Base-by-base conservation (phyloP, 2,113 vertebrate genomes). In the Penelope pileata region DNA sequence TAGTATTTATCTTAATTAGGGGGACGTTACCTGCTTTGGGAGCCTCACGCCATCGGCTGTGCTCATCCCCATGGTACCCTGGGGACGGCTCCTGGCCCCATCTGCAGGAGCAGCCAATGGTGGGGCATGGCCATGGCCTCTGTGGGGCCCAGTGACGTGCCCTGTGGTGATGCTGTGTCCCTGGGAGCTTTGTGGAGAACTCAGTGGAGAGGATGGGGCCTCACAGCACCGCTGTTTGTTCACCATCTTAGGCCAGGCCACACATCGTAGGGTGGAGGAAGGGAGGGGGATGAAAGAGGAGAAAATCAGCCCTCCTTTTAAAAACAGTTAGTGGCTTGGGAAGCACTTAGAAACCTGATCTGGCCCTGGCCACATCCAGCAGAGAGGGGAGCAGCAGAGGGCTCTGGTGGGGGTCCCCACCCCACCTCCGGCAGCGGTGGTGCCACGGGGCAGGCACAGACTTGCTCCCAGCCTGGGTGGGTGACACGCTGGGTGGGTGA, bases 1-100 rank as follows among this genome's bases (percentile, higher is more conserved):
- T 96, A 96, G 93, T 93, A 96, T 96, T 96, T 96, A 95, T 97
- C 94, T 93, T 96, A 94, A 95, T 96, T 96, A 95, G 95, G 59
- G 91, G 93, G 90, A 91, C 14, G 43, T 96, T 96, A 95, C 94
- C 96, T 96, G 92, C 93, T 86, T 93, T 63, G 88, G 90, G 94
- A 96, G 90, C 85, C 58, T 94, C 89, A 58, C 0, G 23, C 78
- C 95, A 91, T 94, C 91, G 94, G 63, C 87, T 70, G 42, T 4
- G 54, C 80, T 93, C 84, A 72, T 91, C 79, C 95, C 75, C 34
- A 32, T 16, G 77, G 90, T 42, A 87, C 58, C 76, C 82, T 83
- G 87, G 85, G 85, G 91, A 91, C 91, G 83, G 79, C 85, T 86
- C 50, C 80, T 69, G 76, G 89, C 30, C 66, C 32, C 70, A 69